Evolutionary conservation across 1,140 invertebrate genomes (phyloP).

Genomic region (Heliconius congener): DNA sequence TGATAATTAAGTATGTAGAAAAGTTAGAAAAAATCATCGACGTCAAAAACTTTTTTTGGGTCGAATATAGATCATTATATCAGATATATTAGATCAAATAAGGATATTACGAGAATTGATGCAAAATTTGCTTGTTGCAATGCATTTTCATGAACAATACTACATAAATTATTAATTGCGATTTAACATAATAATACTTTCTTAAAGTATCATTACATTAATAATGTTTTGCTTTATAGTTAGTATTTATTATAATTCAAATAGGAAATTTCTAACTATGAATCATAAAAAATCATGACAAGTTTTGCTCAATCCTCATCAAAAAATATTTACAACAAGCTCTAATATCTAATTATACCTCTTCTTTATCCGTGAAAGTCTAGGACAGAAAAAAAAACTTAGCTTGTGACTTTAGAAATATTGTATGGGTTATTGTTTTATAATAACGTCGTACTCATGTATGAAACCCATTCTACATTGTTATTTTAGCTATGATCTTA

Average conservation of each 20-base stretch:
- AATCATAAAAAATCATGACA: neutral
- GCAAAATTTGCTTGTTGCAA: neutral
- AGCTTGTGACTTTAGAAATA: neutral
- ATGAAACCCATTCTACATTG: too few relatives aligned
- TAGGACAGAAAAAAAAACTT: constrained; percentile 28
- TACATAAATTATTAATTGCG: too few relatives aligned
- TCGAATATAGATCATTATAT: too few relatives aligned
- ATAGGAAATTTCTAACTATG: neutral
- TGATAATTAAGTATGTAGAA: too few relatives aligned
- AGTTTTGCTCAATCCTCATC: neutral
- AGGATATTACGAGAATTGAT: neutral
- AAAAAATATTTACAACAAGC: neutral
- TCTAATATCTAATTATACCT: constrained; percentile 25
- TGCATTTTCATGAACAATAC: neutral
- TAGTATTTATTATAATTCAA: neutral
- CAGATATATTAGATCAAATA: too few relatives aligned
- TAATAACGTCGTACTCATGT: too few relatives aligned
- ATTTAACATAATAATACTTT: too few relatives aligned
- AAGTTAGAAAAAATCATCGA: too few relatives aligned
- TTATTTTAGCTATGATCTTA: too few relatives aligned
- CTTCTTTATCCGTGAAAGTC: constrained; percentile 35
- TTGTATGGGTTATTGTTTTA: too few relatives aligned
- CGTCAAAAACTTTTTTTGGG: too few relatives aligned
- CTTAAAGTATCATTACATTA: too few relatives aligned
- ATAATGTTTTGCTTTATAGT: neutral